Evolutionary conservation across 1,140 invertebrate species (phyloP).

Genomic region (Hermetia illucens): DNA sequence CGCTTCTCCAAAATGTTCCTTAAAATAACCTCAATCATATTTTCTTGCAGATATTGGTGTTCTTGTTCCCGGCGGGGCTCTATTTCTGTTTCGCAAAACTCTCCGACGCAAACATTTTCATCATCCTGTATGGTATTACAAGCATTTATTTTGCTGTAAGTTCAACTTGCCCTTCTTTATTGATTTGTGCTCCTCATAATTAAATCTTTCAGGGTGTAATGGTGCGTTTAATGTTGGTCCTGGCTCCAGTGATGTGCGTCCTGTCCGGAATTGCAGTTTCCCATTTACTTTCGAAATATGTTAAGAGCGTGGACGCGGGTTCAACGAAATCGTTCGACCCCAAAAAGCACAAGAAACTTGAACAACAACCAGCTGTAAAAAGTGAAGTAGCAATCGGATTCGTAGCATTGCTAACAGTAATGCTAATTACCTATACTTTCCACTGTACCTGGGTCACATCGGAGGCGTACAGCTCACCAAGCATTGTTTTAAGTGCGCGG

Average conservation of each 20-base stretch:
- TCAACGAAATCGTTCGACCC: constrained; percentile 26
- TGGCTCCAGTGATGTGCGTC: constrained; percentile 96
- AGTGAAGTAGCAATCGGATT: constrained; percentile 81
- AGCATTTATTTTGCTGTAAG: constrained; percentile 96
- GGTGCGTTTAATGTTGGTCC: constrained; percentile 95
- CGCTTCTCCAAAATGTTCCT: not conserved
- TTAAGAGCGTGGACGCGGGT: constrained; percentile 66
- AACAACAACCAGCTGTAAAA: constrained; percentile 73
- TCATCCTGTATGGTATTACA: constrained; percentile 92
- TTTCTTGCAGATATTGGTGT: constrained; percentile 60
- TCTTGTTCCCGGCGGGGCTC: constrained; percentile 87
- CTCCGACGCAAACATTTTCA: constrained; percentile 93
- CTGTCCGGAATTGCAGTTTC: constrained; percentile 89
- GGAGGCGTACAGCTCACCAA: constrained; percentile 94
- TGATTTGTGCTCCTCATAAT: constrained; percentile 4
- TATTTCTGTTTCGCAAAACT: constrained; percentile 92
- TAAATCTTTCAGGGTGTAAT: constrained; percentile 68
- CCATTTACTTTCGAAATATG: constrained; percentile 75
- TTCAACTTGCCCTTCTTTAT: constrained; percentile 12
- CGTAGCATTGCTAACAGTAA: constrained; percentile 65
- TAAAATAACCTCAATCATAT: too few species aligned
- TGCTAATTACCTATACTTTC: constrained; percentile 84
- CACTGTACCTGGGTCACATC: constrained; percentile 99
- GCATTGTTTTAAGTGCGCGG: constrained; percentile 90
- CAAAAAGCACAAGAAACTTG: constrained; percentile 44